Base-by-base conservation (phyloP, 2,888 invertebrate genomes). In the Hipparchia sbordonii region DNA sequence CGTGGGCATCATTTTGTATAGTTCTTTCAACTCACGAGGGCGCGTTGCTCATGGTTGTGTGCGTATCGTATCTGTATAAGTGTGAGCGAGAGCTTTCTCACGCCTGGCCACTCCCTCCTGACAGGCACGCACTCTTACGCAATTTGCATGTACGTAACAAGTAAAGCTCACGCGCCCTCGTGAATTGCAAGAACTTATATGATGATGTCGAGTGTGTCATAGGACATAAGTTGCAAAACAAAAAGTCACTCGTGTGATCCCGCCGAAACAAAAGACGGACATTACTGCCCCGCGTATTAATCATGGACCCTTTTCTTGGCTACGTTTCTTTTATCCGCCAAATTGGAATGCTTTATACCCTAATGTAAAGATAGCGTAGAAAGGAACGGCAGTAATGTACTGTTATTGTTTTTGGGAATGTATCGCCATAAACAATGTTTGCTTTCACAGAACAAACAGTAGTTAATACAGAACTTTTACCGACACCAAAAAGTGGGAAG, bases 231-330 rank as follows among this genome's bases (percentile, higher is more conserved):
- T 46, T 9, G n/a, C 13, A 33, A 52, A 39, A 65, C 51, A 65
- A 52, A 65, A 65, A 52, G 52, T 65, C 52, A 2, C 10, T 6
- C 6, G 52, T 51, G 52, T 52, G 52, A 1, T 7, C 1, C 6
- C 12, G 33, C 51, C 6, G 87, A 90, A 90, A 91, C 90, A 90
- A 89, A 90, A 89, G 84, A 85, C 84, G 76, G 79, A 84, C 86
- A 87, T 89, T 88, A 87, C 84, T 75, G 81, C 73, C 78, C 74
- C 81, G 81, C 82, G 82, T 82, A 84, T 84, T 84, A 84, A 84
- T 86, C 84, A 82, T 81, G 82, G 79, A 78, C 77, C 80, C 79
- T 80, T 81, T 81, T 73, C 79, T 77, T 77, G 75, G 75, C 77
- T 74, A 74, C 75, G 74, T 78, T 77, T 76, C 77, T 72, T 78